Evolutionary conservation across 2,888 invertebrate species (phyloP), one percentile per base, ranked within the genome.

Genomic region (Lacanobia oleracea): DNA sequence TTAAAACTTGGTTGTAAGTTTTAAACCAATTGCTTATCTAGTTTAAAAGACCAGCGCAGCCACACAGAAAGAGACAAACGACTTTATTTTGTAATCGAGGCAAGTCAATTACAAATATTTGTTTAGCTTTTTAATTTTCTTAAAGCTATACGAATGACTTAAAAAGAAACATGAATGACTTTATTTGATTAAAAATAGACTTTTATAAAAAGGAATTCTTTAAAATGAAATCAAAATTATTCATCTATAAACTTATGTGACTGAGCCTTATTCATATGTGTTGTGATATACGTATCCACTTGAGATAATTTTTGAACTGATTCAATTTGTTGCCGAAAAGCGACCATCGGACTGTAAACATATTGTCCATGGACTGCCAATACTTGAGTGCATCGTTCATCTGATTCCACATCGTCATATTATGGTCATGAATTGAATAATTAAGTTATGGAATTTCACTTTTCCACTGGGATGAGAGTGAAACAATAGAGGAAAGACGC

Each of bases 251-350:
- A 23, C 6, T 43, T 1, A 51, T 51, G 21, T 50, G 40, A 43
- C 53, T 18, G 27, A 9, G 23, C 23, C n/a, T 51, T 57, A 37
- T 37, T 60, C 27, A 12, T 23, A 53, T 50, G 23, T 50, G 64
- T 67, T 45, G 14, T 54, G 27, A 64, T 67, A 48, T 68, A 64
- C 12, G 21, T 37, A 23, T 84, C 51, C 74, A 81, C 76, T 84
- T 72, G 77, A 71, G 74, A 84, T 83, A 79, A 83, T 83, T 81
- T 74, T 33, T 37, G 51, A 82, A 80, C 75, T 79, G 66, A 77
- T 79, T 77, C 67, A 80, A 86, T 84, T 81, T 86, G 64, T 62
- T 54, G 72, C 70, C 61, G 57, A 72, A 86, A 82, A 77, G 68
- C 51, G 65, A 61, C 54, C 73, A 80, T 48, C 68, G 72, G 67